These are phyloP conservation scores for Anthonomus grandis DNA, from an alignment of 1,140 invertebrate species.

Conservation along the genomic window DNA sequence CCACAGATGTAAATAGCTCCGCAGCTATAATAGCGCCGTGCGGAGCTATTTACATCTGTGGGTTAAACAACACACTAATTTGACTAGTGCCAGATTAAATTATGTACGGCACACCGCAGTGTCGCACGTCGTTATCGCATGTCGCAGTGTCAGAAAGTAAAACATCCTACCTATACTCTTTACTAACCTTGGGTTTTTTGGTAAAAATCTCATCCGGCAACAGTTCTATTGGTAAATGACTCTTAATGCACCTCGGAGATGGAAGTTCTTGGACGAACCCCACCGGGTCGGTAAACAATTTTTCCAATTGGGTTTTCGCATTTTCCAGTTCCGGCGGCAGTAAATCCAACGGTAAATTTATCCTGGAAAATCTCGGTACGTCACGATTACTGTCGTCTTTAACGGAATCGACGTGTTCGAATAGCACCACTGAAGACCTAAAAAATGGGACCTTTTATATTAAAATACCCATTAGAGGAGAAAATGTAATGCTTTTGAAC, in stretches of 20 bases:
- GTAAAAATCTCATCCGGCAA: constrained; percentile 63
- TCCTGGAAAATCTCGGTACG: neutral
- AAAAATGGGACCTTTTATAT: too few species aligned
- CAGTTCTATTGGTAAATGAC: constrained; percentile 74
- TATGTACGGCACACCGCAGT: too few species aligned
- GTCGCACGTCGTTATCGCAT: too few species aligned
- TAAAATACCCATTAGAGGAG: neutral
- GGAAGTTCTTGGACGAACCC: constrained; percentile 64
- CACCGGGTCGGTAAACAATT: constrained; percentile 56
- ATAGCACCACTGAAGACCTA: constrained; percentile 30
- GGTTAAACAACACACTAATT: too few species aligned
- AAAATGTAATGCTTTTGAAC: neutral
- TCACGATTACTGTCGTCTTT: neutral
- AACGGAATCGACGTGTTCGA: constrained; percentile 28
- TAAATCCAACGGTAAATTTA: neutral
- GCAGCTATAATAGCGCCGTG: too few species aligned
- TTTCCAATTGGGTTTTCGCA: neutral
- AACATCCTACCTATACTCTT: too few species aligned
- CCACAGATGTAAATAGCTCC: too few species aligned
- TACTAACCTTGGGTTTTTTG: constrained; percentile 68
- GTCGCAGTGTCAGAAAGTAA: too few species aligned
- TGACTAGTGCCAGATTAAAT: too few species aligned
- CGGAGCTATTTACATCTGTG: too few species aligned
- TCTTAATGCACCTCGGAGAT: constrained; percentile 72
- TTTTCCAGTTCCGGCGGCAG: neutral